Evolutionary conservation across 2,113 vertebrate species (phyloP).

Genomic region (Melozone crissalis): DNA sequence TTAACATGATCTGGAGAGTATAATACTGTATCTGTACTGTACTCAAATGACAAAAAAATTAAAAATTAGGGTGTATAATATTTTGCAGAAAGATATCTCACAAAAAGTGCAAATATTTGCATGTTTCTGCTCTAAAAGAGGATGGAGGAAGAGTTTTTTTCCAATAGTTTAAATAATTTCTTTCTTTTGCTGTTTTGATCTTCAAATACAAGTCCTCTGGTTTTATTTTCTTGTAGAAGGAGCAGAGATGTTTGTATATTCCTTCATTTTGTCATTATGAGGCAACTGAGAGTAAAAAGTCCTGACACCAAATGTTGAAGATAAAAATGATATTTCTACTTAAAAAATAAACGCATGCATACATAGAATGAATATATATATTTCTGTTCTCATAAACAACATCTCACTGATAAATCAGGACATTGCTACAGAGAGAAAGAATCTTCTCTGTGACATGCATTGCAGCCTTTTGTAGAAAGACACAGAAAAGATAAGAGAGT

Average conservation of each 20-base stretch:
- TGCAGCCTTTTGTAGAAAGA: background rate
- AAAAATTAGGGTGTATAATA: background rate
- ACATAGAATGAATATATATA: background rate
- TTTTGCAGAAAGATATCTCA: background rate
- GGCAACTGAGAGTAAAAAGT: background rate
- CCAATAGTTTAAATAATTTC: background rate
- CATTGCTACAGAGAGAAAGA: background rate
- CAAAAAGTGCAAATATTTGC: background rate
- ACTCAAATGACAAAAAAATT: background rate
- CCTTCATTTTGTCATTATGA: background rate
- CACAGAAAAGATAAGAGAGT: background rate
- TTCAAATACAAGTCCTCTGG: background rate
- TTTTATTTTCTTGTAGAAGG: background rate
- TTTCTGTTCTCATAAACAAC: background rate
- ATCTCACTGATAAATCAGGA: background rate
- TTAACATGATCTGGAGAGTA: background rate
- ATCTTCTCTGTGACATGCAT: background rate
- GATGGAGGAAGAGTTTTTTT: background rate
- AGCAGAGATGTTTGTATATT: background rate
- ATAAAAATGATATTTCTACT: background rate
- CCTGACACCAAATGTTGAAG: background rate
- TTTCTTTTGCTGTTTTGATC: background rate
- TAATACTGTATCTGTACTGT: background rate
- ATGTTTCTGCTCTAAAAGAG: background rate
- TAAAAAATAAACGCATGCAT: background rate